Conservation (phyloP, 2,888 invertebrate species). For the Apamea sordens region DNA sequence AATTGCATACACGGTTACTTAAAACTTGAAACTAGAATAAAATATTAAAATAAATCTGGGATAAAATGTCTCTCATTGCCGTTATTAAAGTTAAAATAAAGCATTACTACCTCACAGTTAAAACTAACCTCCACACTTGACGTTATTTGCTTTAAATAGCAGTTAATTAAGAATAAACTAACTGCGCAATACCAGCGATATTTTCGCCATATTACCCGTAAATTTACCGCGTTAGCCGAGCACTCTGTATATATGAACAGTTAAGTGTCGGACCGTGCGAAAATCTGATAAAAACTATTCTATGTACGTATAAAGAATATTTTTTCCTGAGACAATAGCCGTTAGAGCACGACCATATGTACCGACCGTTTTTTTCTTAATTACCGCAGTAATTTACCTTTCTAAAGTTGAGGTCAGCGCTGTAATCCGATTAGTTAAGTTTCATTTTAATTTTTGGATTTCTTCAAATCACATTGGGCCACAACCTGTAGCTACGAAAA, state of each 20-base stretch:
- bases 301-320: conserved; percentile 88
- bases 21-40: conserved; percentile 8
- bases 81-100: conserved; percentile 32
- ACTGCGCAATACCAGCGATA: conserved; percentile 58
- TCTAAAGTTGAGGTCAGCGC: conserved; percentile 81
- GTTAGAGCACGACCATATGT: conserved; percentile 78
- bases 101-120: conserved; percentile 10
- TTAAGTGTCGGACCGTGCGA: conserved; percentile 86
- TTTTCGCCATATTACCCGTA: conserved; percentile 63
- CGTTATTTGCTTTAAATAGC: conserved; percentile 57
- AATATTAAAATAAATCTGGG: conserved; percentile 36
- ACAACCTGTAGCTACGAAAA: conserved; percentile 54
- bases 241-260: conserved; percentile 84
- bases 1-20: neutral
- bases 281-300: conserved; percentile 87
- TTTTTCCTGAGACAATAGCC: conserved; percentile 84
- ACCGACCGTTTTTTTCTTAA: conserved; percentile 81
- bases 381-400: conserved; percentile 81
- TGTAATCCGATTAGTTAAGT: conserved; percentile 75
- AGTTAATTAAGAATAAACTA: conserved; percentile 61
- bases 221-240: conserved; percentile 60
- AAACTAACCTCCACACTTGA: conserved; percentile 28
- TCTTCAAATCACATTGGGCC: conserved; percentile 51
- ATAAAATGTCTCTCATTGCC: conserved; percentile 16
- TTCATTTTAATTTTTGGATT: conserved; percentile 64